Evolutionary conservation across 2,113 vertebrate genomes (phyloP).

Genomic region (Acrocephalus arundinaceus): DNA sequence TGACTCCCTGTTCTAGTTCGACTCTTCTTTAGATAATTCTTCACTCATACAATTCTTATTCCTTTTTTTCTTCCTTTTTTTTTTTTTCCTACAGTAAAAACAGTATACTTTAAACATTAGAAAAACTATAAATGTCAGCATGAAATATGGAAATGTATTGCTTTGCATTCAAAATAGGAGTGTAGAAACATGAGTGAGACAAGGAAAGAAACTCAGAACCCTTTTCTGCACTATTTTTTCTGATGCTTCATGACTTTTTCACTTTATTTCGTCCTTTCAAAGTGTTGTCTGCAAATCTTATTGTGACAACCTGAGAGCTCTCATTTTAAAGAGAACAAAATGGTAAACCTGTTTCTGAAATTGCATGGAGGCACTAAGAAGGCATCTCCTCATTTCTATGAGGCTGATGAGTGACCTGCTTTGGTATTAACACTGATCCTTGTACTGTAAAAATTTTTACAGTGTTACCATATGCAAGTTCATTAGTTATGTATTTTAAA

Average conservation of each 20-base stretch:
- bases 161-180: neutral
- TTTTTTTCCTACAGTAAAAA: neutral
- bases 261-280: neutral
- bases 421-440: neutral
- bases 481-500: neutral
- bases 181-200: neutral
- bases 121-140: neutral
- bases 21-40: neutral
- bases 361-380: neutral
- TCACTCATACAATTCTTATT: neutral
- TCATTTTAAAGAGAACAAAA: conserved; percentile 13
- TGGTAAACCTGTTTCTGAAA: neutral
- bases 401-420: neutral
- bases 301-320: neutral
- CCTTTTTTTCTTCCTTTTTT: neutral
- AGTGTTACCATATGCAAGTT: neutral
- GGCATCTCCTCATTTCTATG: neutral
- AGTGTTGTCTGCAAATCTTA: neutral
- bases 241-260: neutral
- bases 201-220: neutral
- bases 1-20: neutral
- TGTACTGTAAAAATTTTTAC: neutral
- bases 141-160: neutral
- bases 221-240: neutral
- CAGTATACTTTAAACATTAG: neutral